phyloP scores from a whole-genome alignment of 2,797 vertebrate species.

The Acropternis orthonyx region DNA sequence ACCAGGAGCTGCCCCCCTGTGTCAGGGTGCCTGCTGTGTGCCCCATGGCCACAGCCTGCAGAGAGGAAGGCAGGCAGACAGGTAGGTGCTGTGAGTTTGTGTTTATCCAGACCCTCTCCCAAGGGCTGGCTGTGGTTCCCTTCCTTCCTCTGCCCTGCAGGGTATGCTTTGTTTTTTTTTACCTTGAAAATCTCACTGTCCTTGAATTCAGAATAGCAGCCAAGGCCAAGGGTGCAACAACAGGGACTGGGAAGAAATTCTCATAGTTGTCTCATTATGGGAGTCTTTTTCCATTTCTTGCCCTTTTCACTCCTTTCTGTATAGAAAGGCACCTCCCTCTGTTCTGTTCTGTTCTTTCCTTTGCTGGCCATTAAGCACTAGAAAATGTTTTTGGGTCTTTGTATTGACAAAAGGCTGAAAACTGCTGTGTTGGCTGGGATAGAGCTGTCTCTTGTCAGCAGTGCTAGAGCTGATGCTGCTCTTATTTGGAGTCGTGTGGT shows the following conservation, averaged over 20 bases:
- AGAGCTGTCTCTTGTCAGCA: background rate
- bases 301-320: background rate
- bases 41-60: background rate
- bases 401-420: background rate
- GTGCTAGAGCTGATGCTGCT: background rate
- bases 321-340: background rate
- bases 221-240: background rate
- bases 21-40: background rate
- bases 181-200: background rate
- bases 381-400: background rate
- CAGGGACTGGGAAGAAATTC: background rate
- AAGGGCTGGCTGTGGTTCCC: background rate
- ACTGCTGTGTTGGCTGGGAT: background rate
- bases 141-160: background rate
- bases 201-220: conserved; percentile 14
- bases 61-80: background rate
- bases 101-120: background rate
- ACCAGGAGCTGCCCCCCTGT: background rate
- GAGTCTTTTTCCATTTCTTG: background rate
- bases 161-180: background rate
- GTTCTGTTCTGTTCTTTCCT: background rate
- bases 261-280: background rate
- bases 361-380: background rate
- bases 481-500: background rate
- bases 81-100: background rate